Evolutionary conservation across 2,888 invertebrate genomes (phyloP).

Genomic region (Mythimna vitellina): DNA sequence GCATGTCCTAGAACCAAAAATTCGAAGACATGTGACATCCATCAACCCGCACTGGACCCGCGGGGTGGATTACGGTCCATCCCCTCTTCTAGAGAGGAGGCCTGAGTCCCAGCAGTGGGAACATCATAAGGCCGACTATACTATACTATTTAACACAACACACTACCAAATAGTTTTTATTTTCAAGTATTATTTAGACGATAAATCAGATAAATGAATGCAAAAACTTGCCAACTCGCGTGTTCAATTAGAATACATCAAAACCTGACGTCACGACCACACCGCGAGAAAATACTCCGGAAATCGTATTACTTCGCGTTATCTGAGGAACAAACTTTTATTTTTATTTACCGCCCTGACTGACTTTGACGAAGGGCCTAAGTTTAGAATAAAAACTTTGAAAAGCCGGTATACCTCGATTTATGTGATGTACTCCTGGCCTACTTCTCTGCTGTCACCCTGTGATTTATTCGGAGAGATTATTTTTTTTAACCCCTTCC

Average conservation of each 20-base stretch:
- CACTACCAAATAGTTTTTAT: neutral
- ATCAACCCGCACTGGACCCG: no score
- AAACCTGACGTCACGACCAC: slow-evolving; percentile 47
- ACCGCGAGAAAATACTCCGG: slow-evolving; percentile 48
- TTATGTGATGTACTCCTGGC: slow-evolving; percentile 68
- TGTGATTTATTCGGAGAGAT: slow-evolving; percentile 58
- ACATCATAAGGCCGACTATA: no score
- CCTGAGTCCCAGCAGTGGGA: no score
- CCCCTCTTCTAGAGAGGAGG: no score
- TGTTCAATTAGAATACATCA: slow-evolving; percentile 57
- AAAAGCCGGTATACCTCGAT: slow-evolving; percentile 71
- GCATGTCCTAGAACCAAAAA: no score
- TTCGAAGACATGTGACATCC: no score
- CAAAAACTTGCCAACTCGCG: slow-evolving; percentile 26
- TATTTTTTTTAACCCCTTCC: slow-evolving; percentile 61
- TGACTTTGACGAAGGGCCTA: slow-evolving; percentile 85
- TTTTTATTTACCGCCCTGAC: slow-evolving; percentile 81
- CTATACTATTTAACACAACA: no score
- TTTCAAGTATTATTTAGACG: neutral
- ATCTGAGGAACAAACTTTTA: slow-evolving; percentile 70
- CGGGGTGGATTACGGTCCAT: no score
- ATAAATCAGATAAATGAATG: slow-evolving; percentile 14
- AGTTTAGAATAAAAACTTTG: slow-evolving; percentile 80
- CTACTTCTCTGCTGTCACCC: slow-evolving; percentile 67
- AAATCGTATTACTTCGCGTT: slow-evolving; percentile 77